phyloP scores from a whole-genome alignment of 2,888 invertebrate genomes.

The Periphyllus acericola region DNA sequence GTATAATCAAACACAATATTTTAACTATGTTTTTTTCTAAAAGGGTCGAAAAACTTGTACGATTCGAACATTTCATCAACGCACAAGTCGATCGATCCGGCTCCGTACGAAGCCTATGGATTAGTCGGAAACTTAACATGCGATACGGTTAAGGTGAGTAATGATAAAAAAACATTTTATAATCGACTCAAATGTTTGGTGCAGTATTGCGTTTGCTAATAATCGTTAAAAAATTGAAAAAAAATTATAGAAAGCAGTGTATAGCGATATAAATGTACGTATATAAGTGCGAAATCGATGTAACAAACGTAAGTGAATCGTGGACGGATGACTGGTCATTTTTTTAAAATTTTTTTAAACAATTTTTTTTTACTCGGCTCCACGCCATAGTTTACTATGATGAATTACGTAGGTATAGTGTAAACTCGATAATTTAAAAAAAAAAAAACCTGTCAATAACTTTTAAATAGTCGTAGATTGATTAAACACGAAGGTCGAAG shows the following conservation, averaged over 20 bases:
- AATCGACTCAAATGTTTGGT: not conserved
- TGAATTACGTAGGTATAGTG: no score
- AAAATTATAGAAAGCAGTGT: not conserved
- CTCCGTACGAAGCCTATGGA: slow-evolving; percentile 1
- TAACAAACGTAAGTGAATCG: no score
- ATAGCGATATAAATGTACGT: not conserved
- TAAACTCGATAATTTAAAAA: not conserved
- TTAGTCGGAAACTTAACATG: slow-evolving; percentile 46
- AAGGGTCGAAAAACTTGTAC: slow-evolving; percentile 5
- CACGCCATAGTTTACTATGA: not conserved
- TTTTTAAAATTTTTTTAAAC: not conserved
- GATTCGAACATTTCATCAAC: slow-evolving; percentile 16
- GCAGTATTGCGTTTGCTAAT: not conserved
- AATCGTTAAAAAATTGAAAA: not conserved
- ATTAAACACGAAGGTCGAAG: not conserved
- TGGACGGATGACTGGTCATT: not conserved
- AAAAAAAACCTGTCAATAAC: not conserved
- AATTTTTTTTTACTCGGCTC: not conserved
- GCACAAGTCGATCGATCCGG: slow-evolving; percentile 9
- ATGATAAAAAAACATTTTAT: no score
- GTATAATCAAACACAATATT: not conserved
- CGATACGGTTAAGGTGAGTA: slow-evolving; percentile 17
- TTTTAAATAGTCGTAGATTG: not conserved
- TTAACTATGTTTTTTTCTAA: no score
- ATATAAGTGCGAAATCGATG: not conserved